A percentile compares a stretch with the other conserved stretches of the same genome.
phyloP scores from a whole-genome alignment of 2,888 invertebrate genomes.

The Eristalinus aeneus region DNA sequence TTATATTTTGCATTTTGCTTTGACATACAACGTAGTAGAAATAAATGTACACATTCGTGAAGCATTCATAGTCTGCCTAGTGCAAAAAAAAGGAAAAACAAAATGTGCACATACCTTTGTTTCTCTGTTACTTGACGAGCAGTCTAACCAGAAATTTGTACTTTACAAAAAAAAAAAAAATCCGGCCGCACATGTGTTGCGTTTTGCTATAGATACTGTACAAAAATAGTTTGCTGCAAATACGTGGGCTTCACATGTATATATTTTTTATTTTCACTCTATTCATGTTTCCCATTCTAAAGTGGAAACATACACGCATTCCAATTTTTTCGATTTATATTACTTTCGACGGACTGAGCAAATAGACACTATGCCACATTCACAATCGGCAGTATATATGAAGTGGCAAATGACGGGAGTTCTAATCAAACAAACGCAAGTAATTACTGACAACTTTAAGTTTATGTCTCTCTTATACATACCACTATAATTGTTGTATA shows the following conservation, averaged over 20 bases:
- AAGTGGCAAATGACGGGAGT: constrained; percentile 17
- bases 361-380: neutral
- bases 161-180: neutral
- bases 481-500: neutral
- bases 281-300: constrained; percentile 31
- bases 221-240: constrained; percentile 29
- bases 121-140: constrained; percentile 54
- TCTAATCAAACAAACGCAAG: constrained; percentile 34
- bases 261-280: neutral
- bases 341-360: constrained; percentile 12
- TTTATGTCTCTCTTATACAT: constrained; percentile 19
- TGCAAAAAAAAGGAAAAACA: neutral
- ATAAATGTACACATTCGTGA: neutral
- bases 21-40: neutral
- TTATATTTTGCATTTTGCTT: constrained; percentile 56
- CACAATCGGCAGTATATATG: constrained; percentile 19
- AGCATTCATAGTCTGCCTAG: constrained; percentile 8
- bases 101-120: neutral
- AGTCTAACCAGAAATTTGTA: constrained; percentile 62
- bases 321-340: constrained; percentile 40
- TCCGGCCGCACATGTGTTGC: constrained; percentile 31
- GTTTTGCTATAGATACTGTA: constrained; percentile 32
- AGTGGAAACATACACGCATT: constrained; percentile 23
- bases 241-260: neutral
- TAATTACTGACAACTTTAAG: constrained; percentile 63